Base-by-base conservation (phyloP, 2,113 vertebrate genomes). In the Leucosticte australis region DNA sequence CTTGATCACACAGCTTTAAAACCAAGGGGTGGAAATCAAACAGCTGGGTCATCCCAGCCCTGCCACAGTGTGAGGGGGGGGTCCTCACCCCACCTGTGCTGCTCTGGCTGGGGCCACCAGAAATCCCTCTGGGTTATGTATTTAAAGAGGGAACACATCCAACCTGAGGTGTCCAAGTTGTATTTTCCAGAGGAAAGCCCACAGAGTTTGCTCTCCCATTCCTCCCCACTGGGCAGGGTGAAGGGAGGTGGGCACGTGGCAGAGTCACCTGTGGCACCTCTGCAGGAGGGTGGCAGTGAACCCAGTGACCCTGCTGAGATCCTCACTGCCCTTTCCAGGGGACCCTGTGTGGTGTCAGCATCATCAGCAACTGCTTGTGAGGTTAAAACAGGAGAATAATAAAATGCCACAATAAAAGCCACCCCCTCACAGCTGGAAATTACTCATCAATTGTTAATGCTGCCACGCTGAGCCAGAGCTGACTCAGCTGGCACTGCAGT, bases 401-500 rank as follows among this genome's bases (percentile, higher is more conserved):
- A 18, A 77, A 86, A 52, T 31, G 35, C 88, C 92, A 47, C 91
- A 92, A 76, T 78, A 93, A 95, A 91, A 89, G 26, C 96, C 95
- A 67, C 97, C 97, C 97, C 97, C 96, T 96, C 96, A 55, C 97
- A 98, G 97, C 97, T 98, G 97, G 97, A 98, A 96, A 96, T 97
- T 96, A 97, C 96, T 98, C 97, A 97, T 98, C 96, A 97, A 96
- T 97, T 89, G 52, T 97, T 98, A 96, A 97, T 92, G 95, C 15
- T 84, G 93, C 50, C 35, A 67, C 60, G 14, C 91, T 91, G 94
- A 96, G 95, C 94, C 69, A 67, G 87, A 88, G 95, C 97, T 98
- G 97, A 98, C 93, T 98, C 98, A 98, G 97, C 97, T 93, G 35
- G 83, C 97, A 97, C 18, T 88, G 87, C 23, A 18, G 52, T 89